Conservation (phyloP, 2,797 vertebrate species). For the Scolopax rusticola region DNA sequence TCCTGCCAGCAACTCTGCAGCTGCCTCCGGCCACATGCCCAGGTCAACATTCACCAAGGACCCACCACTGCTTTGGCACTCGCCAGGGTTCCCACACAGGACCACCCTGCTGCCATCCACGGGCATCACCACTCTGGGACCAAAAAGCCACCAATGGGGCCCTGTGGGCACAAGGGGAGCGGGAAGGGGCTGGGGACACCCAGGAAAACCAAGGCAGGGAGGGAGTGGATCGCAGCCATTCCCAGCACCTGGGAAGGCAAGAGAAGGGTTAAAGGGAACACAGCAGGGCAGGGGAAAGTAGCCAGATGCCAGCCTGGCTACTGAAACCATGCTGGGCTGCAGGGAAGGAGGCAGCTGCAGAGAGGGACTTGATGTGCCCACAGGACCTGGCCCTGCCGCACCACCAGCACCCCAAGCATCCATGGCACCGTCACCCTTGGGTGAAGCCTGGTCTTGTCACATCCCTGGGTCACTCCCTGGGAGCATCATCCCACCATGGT, state of each 20-base stretch:
- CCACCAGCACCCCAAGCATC: background rate
- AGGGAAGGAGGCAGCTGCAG: accelerated
- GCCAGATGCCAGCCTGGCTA: slow-evolving; percentile 32
- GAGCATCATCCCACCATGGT: background rate
- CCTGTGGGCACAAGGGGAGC: accelerated
- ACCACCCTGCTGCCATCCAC: accelerated
- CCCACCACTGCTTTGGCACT: background rate
- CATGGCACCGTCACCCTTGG: accelerated
- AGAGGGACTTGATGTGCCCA: background rate
- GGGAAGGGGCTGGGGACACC: background rate
- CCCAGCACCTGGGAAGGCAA: background rate
- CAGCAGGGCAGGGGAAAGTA: background rate
- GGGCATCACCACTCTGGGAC: accelerated
- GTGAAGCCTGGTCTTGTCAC: background rate
- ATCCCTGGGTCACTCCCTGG: accelerated
- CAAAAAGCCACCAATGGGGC: accelerated
- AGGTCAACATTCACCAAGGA: background rate
- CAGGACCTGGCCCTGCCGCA: background rate
- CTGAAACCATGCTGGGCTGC: background rate
- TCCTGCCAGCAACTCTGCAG: background rate
- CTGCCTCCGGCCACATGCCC: accelerated
- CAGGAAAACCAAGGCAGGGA: accelerated
- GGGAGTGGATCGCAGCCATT: accelerated
- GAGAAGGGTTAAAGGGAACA: background rate
- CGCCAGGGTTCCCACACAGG: accelerated